Conservation (phyloP, 2,888 invertebrate genomes). For the Drosophila mimica region DNA sequence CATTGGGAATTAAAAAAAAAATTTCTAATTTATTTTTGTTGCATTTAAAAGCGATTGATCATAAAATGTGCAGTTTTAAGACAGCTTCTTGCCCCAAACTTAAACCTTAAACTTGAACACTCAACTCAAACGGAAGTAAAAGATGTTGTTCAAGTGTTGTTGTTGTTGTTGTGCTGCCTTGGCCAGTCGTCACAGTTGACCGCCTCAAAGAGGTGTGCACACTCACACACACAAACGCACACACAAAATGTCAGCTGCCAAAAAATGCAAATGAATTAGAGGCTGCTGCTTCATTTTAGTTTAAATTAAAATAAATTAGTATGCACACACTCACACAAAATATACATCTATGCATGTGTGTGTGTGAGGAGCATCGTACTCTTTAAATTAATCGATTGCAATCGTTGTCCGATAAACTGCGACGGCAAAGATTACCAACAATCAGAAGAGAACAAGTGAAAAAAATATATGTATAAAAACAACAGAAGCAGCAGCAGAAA, state of each 20-base stretch:
- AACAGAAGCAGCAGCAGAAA: conserved; percentile 46
- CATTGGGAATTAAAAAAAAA: background rate
- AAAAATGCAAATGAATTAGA: conserved; percentile 55
- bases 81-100: conserved; percentile 21
- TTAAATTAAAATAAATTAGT: background rate
- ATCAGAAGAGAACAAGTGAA: conserved; percentile 29
- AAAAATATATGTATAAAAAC: conserved; percentile 12
- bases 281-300: conserved; percentile 8
- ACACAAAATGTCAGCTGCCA: conserved; percentile 49
- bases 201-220: conserved; percentile 63
- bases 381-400: conserved; percentile 39
- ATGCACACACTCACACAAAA: conserved; percentile 2
- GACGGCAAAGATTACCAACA: conserved; percentile 28
- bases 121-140: conserved; percentile 64
- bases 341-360: background rate
- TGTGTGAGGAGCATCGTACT: conserved; percentile 13
- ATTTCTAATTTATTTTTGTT: background rate
- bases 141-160: conserved; percentile 54
- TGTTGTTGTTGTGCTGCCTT: conserved; percentile 26
- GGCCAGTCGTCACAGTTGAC: conserved; percentile 72
- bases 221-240: conserved; percentile 14
- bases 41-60: conserved; percentile 15
- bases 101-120: conserved; percentile 72
- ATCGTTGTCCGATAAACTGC: conserved; percentile 48
- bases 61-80: conserved; percentile 32